phyloP scores from a whole-genome alignment of 2,888 invertebrate genomes.

The Philaethria dido region DNA sequence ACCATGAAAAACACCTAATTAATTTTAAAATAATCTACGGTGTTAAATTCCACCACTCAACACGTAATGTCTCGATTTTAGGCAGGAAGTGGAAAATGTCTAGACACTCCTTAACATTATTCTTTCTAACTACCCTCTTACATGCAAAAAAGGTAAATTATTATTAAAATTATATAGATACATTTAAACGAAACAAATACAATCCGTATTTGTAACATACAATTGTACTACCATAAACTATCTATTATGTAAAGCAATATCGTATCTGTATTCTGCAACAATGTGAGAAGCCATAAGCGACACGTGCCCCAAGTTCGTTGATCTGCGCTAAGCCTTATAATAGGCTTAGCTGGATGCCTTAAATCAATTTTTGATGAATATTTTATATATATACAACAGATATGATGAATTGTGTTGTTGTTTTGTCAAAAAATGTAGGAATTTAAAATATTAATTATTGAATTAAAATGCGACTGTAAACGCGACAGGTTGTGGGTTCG shows the following conservation, averaged over 20 bases:
- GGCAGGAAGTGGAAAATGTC: too few species aligned
- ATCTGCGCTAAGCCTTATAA: conserved; percentile 32
- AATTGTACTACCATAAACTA: neutral
- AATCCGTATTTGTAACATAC: neutral
- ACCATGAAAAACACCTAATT: too few species aligned
- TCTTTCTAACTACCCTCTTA: neutral
- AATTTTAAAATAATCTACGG: too few species aligned
- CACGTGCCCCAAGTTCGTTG: conserved; percentile 37
- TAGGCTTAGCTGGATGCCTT: conserved; percentile 15
- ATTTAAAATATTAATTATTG: too few species aligned
- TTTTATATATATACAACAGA: neutral
- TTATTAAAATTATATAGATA: neutral
- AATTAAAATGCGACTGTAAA: too few species aligned
- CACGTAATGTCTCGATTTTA: too few species aligned
- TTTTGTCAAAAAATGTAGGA: neutral
- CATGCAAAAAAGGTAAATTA: neutral
- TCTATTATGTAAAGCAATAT: conserved; percentile 15
- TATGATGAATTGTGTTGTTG: neutral
- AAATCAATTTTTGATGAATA: conserved; percentile 20
- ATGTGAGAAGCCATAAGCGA: conserved; percentile 33
- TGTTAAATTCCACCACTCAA: too few species aligned
- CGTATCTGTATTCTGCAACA: conserved; percentile 22
- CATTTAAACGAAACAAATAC: neutral
- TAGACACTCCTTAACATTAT: too few species aligned
- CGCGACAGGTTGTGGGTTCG: too few species aligned